Evolutionary conservation across 2,113 vertebrate species (phyloP), one percentile per base, ranked within the genome.

Genomic region (Notechis scutatus): DNA sequence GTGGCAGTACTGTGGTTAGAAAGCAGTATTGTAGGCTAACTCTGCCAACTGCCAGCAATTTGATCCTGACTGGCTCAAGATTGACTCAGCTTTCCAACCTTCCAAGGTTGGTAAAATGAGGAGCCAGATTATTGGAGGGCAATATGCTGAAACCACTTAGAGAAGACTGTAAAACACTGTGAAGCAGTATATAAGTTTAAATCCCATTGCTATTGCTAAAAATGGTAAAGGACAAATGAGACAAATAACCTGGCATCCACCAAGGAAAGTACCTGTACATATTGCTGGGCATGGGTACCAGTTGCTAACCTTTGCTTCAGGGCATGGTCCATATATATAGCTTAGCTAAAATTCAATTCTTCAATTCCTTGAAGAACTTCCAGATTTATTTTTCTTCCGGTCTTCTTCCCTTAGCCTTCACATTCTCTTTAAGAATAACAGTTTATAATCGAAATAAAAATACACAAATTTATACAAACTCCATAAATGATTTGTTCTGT

Each of bases 381-480:
- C 3, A 55, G 23, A n/a, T n/a, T n/a, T n/a, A n/a, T n/a, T 94
- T 90, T 93, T 95, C 94, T 5, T 0, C 2, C 85, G 2, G 2
- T 52, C 15, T 94, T 57, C 8, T 87, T 47, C 8, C 81, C 42
- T 85, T 29, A 93, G 10, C 1, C 9, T 92, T 26, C 18, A 56
- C 52, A 94, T 94, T 55, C 29, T 7, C 10, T 56, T 0, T 74
- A 47, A 26, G 89, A 93, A 86, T 85, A 87, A 91, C 4, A 88
- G 9, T 9, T 91, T 81, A n/a, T 8, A 93, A 88, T 89, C 24
- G 91, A 94, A 93, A 85, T 57, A 69, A 69, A 69, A 69, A 69
- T 69, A 15, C 29, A 69, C 29, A 69, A 2, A 69, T 69, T 69
- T 69, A 34, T 69, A 18, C n/a, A 69, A 18, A 34, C 64, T 14